Base-by-base conservation (phyloP, 1,140 invertebrate genomes). In the Cydia splendana region DNA sequence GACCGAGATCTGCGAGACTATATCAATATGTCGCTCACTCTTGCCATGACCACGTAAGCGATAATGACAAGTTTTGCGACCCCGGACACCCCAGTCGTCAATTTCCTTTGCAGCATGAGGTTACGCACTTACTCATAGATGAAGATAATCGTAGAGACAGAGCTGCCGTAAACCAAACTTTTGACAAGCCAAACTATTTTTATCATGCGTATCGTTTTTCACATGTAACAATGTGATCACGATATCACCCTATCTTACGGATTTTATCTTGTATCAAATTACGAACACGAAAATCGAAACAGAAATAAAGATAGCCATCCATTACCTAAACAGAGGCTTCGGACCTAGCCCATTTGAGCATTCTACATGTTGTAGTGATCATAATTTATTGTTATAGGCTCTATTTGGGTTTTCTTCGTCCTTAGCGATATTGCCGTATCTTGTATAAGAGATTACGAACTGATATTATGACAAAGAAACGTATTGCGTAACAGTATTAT, bases 361-460 rank as follows among this genome's bases (percentile, higher is more conserved):
- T 71, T 62, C 42, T 24, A 42, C 69, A 77, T 76, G 78, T 76
- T 80, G 75, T 51, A 57, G 38, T 65, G 74, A 76, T 71, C 67
- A 45, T 77, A 77, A 80, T 80, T 80, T 80, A 80, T 76, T 77
- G 79, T 77, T 80, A 80, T 77, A 74, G 79, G 73, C 75, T 18
- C 78, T 73, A 75, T 77, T 79, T 73, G 75, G 65, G 73, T 75
- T 76, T 45, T 9, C 67, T 71, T 42, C 67, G 67, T 71, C 67
- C 67, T 71, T 45, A 45, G 67, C 34, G 67, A 71, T 71, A 71
- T 71, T 71, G 67, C 67, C 38, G 30, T 71, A 71, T 71, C n/a
- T 71, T 71, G 67, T 71, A 38, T 69, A 71, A 71, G 38, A 71
- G 67, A 71, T 71, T 18, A 71, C 30, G 67, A 42, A 71, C 15